These are phyloP conservation scores for Ceriagrion tenellum DNA, from an alignment of 2,888 invertebrate species.

Conservation along the genomic window DNA sequence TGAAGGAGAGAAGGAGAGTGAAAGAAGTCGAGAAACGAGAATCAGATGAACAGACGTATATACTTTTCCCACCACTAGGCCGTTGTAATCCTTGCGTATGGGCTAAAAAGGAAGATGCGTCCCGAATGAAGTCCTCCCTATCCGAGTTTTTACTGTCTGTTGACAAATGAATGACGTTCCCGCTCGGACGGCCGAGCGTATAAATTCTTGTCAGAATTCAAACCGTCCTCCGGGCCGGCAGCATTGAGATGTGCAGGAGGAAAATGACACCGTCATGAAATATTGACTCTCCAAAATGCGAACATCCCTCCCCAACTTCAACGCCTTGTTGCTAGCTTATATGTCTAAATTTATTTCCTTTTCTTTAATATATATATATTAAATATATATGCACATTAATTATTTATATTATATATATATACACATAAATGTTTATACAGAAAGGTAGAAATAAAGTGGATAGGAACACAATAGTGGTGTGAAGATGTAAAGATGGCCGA, in stretches of 20 bases:
- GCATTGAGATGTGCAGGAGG: neutral
- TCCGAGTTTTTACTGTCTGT: neutral
- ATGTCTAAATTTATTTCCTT: too few species aligned
- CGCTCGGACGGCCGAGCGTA: neutral
- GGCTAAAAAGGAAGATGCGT: slow-evolving; percentile 8
- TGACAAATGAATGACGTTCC: slow-evolving; percentile 31
- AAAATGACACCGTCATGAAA: neutral
- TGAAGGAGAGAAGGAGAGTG: neutral
- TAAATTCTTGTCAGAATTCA: neutral
- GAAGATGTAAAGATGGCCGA: too few species aligned
- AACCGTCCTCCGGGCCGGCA: neutral
- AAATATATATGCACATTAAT: too few species aligned
- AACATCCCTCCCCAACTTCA: too few species aligned
- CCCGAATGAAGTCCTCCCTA: neutral
- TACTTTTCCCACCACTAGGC: neutral
- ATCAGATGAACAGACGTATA: neutral
- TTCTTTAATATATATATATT: too few species aligned
- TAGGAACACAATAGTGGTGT: too few species aligned
- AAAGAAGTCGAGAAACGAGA: neutral
- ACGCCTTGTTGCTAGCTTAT: too few species aligned
- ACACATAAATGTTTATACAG: too few species aligned
- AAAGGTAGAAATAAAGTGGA: too few species aligned
- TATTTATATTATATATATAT: too few species aligned
- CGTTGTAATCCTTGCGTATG: slow-evolving; percentile 14
- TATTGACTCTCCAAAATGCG: neutral